Evolutionary conservation across 2,888 invertebrate species (phyloP), one percentile per base, ranked within the genome.

Genomic region (Magallana nippona): DNA sequence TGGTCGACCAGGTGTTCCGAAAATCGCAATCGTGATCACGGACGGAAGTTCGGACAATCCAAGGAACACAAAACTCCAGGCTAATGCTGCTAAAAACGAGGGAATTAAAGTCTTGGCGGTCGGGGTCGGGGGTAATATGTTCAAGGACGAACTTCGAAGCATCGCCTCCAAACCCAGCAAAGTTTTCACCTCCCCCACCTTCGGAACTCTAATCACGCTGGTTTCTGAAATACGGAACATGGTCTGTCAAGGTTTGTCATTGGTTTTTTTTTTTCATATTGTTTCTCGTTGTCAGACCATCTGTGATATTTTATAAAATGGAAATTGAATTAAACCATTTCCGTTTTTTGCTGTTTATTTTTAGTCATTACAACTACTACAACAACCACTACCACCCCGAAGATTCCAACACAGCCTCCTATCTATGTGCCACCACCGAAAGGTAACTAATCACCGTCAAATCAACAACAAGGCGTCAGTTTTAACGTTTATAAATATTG

Each of bases 21-120:
- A 90, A 84, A 90, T 91, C 58, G 85, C 87, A 63, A 91, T 92
- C 22, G 92, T 92, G 44, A 91, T 91, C 83, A 92, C 92, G 10
- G 91, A 92, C 85, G 91, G 92, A 13, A 87, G 90, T 84, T 91
- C 91, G 27, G 90, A 89, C 79, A 89, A 89, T 80, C 90, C 90
- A 11, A 86, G 88, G 19, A 89, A 89, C 56, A 91, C 91, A 10
- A 86, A 87, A 17, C 84, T 83, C 44, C 91, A 92, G 80, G 91
- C 91, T 1, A 82, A 85, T n/a, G 15, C 86, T 57, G 90, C 90
- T 15, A 90, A 91, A 83, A 84, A 79, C 1, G 88, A 86, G 63
- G 89, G 90, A 10, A 90, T 91, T n/a, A 86, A 86, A 11, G 88
- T 92, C 82, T 88, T 91, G 32, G 88, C 91, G 32, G 89, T 92